Evolutionary conservation across 2,797 vertebrate genomes (phyloP).

Genomic region (Alcedo atthis): DNA sequence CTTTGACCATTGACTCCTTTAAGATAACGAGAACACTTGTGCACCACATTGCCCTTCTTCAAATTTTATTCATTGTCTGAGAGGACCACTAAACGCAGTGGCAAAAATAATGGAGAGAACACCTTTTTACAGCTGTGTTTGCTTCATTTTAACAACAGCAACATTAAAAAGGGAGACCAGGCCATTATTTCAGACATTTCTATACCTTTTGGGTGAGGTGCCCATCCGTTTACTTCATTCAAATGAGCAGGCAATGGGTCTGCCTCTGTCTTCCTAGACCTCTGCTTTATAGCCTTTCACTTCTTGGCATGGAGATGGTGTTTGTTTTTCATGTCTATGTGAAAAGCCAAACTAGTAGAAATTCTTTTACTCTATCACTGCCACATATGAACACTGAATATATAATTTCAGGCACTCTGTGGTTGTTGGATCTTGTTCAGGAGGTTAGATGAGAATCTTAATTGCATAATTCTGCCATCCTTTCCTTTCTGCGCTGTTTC

Average conservation of each 20-base stretch:
- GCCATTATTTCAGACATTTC: background rate
- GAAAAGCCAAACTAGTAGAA: conserved; percentile 61
- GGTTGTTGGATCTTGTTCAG: conserved; percentile 59
- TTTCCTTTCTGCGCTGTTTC: conserved; percentile 40
- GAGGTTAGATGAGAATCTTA: conserved; percentile 58
- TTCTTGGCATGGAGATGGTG: conserved; percentile 38
- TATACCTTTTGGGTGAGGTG: background rate
- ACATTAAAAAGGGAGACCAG: background rate
- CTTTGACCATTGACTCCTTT: conserved; percentile 56
- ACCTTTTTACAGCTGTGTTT: background rate
- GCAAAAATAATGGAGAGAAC: background rate
- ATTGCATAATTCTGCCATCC: conserved; percentile 43
- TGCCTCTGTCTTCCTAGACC: background rate
- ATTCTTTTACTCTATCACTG: conserved; percentile 53
- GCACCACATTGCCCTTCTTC: background rate
- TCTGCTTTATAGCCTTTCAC: background rate
- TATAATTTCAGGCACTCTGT: conserved; percentile 55
- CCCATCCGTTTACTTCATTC: background rate
- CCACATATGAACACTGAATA: conserved; percentile 43
- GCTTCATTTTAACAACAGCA: background rate
- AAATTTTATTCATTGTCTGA: conserved; percentile 13
- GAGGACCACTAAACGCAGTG: background rate
- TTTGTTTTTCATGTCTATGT: conserved; percentile 52
- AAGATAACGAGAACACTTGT: background rate
- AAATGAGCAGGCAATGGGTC: background rate